Evolutionary conservation across 2,113 vertebrate genomes (phyloP), one percentile per base, ranked within the genome.

Genomic region (Triplophysa rosa): DNA sequence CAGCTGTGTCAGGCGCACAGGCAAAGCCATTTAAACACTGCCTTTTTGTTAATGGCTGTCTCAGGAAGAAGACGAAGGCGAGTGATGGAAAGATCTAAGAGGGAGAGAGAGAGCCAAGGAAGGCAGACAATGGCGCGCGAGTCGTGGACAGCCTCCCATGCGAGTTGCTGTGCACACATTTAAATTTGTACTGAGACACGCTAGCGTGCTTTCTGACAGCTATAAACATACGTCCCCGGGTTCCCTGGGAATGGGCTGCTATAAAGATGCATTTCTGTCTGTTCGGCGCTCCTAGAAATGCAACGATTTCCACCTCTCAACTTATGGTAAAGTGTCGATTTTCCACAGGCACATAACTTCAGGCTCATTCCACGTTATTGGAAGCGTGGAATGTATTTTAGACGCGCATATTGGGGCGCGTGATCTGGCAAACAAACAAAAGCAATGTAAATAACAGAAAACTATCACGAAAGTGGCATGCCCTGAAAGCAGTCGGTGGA

Each of bases 1-100:
- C 90, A 87, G 85, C 80, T 61, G 67, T 88, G 88, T 91, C 90
- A 86, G 80, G 24, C 26, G 83, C 26, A 19, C 67, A 58, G 71
- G 81, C 84, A 86, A 83, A 88, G 83, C 82, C 88, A 85, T 87
- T 91, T 88, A 88, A 92, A 90, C 85, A 83, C 76, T 40, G 74
- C 61, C 47, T 87, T 86, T 78, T 84, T 85, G 78, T 87, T 90
- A 90, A 89, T 87, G 85, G 61, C 84, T 81, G 77, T 89, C 73
- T 84, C 77, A 84, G 78, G 84, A 75, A 84, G 81, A 80, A 68
- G 84, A 84, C 78, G 69, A 81, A 72, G 45, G 54, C 40, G 71
- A 81, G 71, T 65, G 73, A 67, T 56, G 29, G 54, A 77, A 59
- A 63, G 66, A 69, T 47, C 58, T 67, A 16, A 59, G 47, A 56